phyloP scores from a whole-genome alignment of 2,888 invertebrate species.

The Lysandra bellargus region DNA sequence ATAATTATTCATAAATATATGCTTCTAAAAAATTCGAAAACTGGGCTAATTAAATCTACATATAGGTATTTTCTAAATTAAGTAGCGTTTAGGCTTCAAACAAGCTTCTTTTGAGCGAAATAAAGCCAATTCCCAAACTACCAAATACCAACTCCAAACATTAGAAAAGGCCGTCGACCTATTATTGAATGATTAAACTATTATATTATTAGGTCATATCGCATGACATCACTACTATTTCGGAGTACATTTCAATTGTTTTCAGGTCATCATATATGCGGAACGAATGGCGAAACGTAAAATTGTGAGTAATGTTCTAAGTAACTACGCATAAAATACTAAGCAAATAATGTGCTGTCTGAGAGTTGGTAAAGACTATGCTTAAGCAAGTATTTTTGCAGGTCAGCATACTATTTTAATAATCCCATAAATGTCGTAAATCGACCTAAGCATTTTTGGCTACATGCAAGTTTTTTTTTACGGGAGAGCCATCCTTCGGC shows the following conservation, averaged over 20 bases:
- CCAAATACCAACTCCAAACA: background rate
- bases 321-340: slow-evolving; percentile 4
- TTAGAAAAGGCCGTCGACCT: background rate
- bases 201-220: background rate
- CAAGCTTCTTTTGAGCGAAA: background rate
- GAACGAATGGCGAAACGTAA: slow-evolving; percentile 2
- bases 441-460: too few species aligned
- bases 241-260: slow-evolving; percentile 22
- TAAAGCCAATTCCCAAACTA: background rate
- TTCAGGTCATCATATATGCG: slow-evolving; percentile 26
- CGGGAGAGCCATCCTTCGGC: too few species aligned
- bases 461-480: too few species aligned
- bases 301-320: slow-evolving; percentile 10
- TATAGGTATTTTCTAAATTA: too few species aligned
- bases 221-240: slow-evolving; percentile 1
- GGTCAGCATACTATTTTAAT: too few species aligned
- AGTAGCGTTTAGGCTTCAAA: background rate
- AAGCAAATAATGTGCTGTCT: background rate
- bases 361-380: background rate
- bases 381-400: too few species aligned
- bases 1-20: too few species aligned
- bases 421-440: too few species aligned
- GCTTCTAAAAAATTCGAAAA: too few species aligned
- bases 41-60: too few species aligned
- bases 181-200: slow-evolving; percentile 8